Evolutionary conservation across 2,113 vertebrate species (phyloP), one percentile per base, ranked within the genome.

Genomic region (Lathamus discolor): DNA sequence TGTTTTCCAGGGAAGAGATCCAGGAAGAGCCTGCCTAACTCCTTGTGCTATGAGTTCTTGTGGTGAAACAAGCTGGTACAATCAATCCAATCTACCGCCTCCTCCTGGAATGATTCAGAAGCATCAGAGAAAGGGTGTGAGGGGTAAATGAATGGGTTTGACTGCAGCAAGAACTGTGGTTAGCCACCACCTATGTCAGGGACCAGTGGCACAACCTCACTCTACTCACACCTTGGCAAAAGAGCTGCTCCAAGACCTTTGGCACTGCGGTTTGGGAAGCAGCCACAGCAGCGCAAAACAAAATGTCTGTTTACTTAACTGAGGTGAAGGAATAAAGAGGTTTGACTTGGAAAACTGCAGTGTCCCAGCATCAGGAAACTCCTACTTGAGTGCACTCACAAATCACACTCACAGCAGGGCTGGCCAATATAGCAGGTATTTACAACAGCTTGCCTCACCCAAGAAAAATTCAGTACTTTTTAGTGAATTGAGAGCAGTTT

Each of bases 321-420:
- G 63, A 49, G 68, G 41, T 57, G 79, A 90, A 83, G 37, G 75
- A 92, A 80, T 52, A 6, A 73, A 91, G 70, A 88, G 48, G 54
- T 92, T 86, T 83, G 75, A 43, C 67, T 69, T 52, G 72, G 88
- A 88, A 86, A 77, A 64, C 72, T 88, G 72, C 51, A 54, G 0
- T 0, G 8, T 85, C 82, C 37, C 75, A 83, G 72, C 51, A 90
- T 27, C 76, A 80, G 86, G 39, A 86, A 95, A 90, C 76, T 77
- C 70, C 54, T 48, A 1, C 57, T 46, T 7, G 67, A 74, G 72
- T 4, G 41, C 79, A 7, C 79, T 74, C 83, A 64, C 82, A 80
- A 88, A 79, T 86, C 90, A 80, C 90, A 80, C 33, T 57, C 75
- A 13, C 66, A 59, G 88, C 86, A 74, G 90, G 54, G 73, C 67